These are phyloP conservation scores for Eurytoma californica DNA, from an alignment of 2,888 invertebrate species.

Conservation along the genomic window DNA sequence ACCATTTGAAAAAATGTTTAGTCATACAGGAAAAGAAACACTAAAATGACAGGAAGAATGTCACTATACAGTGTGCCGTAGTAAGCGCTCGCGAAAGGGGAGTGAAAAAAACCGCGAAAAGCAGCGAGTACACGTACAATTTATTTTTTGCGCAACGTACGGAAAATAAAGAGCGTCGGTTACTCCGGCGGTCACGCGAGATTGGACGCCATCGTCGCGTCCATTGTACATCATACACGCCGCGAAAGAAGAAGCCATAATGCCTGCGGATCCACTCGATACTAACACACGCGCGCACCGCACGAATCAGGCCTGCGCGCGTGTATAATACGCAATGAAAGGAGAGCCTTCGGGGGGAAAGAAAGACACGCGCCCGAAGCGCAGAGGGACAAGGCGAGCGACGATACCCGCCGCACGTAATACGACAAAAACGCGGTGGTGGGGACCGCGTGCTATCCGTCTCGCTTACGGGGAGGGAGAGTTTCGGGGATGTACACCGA, in stretches of 20 bases:
- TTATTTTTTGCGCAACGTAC: constrained; percentile 30
- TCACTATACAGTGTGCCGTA: no score
- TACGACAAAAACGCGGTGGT: constrained; percentile 40
- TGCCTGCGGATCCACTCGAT: constrained; percentile 52
- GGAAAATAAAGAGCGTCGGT: constrained; percentile 8
- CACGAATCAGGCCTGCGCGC: constrained; percentile 40
- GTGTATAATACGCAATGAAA: constrained; percentile 6
- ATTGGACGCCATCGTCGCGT: constrained; percentile 63
- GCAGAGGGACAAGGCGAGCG: constrained; percentile 26
- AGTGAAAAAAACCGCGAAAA: constrained; percentile 19
- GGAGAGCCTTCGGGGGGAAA: constrained; percentile 38
- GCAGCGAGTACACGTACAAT: neutral
- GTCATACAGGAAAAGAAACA: no score
- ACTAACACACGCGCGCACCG: neutral
- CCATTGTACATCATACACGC: constrained; percentile 23
- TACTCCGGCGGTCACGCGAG: constrained; percentile 56
- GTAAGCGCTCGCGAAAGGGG: neutral
- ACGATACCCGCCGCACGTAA: constrained; percentile 12
- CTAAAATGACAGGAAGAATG: no score
- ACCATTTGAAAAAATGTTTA: no score
- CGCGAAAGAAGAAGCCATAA: constrained; percentile 47
- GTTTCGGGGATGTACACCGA: constrained; percentile 51
- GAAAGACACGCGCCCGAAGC: constrained; percentile 52
- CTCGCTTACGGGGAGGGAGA: constrained; percentile 56
- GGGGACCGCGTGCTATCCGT: constrained; percentile 41